A percentile compares a stretch with the other conserved stretches of the same genome.
Conservation (phyloP, 2,113 vertebrate species). For the Solea senegalensis region DNA sequence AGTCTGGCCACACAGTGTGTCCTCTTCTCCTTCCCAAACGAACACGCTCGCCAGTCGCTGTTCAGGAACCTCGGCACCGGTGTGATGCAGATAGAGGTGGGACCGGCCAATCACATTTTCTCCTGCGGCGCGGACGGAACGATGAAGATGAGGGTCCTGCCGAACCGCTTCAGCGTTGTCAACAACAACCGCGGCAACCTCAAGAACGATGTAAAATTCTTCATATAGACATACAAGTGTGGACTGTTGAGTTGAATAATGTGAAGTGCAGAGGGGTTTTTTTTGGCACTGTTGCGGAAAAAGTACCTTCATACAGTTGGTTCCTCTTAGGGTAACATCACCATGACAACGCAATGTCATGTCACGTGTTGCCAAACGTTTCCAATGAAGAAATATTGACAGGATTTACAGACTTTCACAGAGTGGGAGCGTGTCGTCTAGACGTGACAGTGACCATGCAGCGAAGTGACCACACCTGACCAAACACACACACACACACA, state of each 20-base stretch:
- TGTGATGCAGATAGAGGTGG: constrained; percentile 97
- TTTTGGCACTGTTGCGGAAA: not conserved
- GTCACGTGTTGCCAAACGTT: not conserved
- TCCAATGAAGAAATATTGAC: constrained; percentile 14
- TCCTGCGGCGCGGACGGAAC: constrained; percentile 98
- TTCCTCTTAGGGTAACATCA: not conserved
- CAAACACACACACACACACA: not conserved
- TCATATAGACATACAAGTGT: constrained; percentile 80
- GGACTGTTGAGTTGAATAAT: not conserved
- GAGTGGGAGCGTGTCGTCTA: not conserved
- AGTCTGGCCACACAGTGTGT: constrained; percentile 85
- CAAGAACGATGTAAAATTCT: constrained; percentile 90
- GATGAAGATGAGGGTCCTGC: constrained; percentile 97
- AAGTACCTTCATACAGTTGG: not conserved
- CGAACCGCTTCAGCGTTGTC: constrained; percentile 84
- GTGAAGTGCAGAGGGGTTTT: not conserved
- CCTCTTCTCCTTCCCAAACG: constrained; percentile 91
- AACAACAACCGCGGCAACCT: constrained; percentile 81
- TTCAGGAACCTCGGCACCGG: constrained; percentile 98
- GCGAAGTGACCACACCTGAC: not conserved
- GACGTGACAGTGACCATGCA: not conserved
- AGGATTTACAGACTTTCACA: constrained; percentile 12
- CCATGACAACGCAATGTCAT: not conserved
- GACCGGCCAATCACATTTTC: constrained; percentile 93
- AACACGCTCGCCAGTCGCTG: constrained; percentile 95